Percentiles rank a stretch among this genome's conserved stretches.
Conservation (phyloP, 1,140 invertebrate species). For the Cheumatopsyche charites region DNA sequence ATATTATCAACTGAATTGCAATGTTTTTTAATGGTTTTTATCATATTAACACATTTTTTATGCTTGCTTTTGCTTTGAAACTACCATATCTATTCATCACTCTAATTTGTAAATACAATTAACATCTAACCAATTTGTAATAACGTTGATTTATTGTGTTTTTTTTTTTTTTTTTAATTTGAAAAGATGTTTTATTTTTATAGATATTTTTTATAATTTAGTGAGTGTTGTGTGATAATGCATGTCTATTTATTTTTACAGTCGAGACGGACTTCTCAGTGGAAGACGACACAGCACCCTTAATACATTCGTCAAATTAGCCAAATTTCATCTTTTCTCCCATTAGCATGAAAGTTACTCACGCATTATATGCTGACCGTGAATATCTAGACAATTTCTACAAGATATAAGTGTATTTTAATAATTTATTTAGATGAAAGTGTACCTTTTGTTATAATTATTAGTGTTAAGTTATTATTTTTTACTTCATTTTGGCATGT, state of each 20-base stretch:
- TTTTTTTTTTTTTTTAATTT: slow-evolving; percentile 23
- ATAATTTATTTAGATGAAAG: neutral
- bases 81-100: neutral
- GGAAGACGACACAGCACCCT: slow-evolving; percentile 16
- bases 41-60: neutral
- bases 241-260: slow-evolving; percentile 37
- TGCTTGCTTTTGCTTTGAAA: neutral
- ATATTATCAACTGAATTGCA: slow-evolving; percentile 26
- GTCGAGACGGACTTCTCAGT: slow-evolving; percentile 4
- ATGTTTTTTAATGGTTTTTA: slow-evolving; percentile 24
- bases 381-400: neutral
- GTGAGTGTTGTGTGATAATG: slow-evolving; percentile 30
- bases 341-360: slow-evolving; percentile 1
- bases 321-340: neutral
- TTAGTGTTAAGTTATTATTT: no score
- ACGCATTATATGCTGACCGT: neutral
- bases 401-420: slow-evolving; percentile 3
- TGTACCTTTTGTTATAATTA: neutral
- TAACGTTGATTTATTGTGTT: no score
- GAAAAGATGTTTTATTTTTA: neutral
- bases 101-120: no score
- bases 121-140: no score
- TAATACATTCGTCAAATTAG: slow-evolving; percentile 22
- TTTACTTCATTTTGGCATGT: no score
- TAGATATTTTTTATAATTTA: slow-evolving; percentile 19